Percentiles rank a stretch among this genome's conserved stretches.
phyloP scores from a whole-genome alignment of 2,113 vertebrate species.

The Gambusia affinis region DNA sequence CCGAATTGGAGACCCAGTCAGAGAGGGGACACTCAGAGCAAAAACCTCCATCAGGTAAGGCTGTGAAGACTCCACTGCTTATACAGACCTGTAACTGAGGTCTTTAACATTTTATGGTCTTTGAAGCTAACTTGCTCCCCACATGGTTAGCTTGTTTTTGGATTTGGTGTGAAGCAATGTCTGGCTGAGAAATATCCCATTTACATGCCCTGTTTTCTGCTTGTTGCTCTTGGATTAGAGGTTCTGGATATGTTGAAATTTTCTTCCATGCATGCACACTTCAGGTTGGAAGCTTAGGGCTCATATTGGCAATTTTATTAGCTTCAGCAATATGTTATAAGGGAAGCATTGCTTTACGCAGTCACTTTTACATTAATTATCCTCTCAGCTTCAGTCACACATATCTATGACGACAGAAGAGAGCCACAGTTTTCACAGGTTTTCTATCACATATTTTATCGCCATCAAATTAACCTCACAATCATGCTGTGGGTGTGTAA shows the following conservation, averaged over 20 bases:
- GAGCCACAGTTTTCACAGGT: not conserved
- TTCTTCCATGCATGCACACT: constrained; percentile 31
- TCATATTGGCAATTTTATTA: not conserved
- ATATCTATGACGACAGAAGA: not conserved
- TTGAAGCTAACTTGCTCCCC: constrained; percentile 70
- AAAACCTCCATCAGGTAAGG: constrained; percentile 84
- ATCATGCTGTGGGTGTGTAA: not conserved
- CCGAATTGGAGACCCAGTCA: constrained; percentile 77
- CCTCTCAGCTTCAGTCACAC: not conserved
- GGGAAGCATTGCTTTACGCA: not conserved
- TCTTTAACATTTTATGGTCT: constrained; percentile 70
- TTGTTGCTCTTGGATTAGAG: constrained; percentile 66
- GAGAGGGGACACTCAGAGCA: constrained; percentile 77
- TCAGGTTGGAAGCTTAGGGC: constrained; percentile 17
- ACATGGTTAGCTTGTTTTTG: constrained; percentile 49
- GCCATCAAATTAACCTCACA: not conserved
- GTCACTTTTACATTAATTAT: not conserved
- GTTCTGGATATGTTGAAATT: constrained; percentile 57
- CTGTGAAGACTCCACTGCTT: constrained; percentile 77
- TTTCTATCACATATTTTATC: not conserved
- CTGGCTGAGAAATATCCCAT: constrained; percentile 62
- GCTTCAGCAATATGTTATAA: not conserved
- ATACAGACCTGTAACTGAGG: constrained; percentile 69
- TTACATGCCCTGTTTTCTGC: constrained; percentile 67
- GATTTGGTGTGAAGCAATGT: constrained; percentile 54